Evolutionary conservation across 23 tunicate genomes (phyloP).

Genomic region (Trididemnum clinides): DNA sequence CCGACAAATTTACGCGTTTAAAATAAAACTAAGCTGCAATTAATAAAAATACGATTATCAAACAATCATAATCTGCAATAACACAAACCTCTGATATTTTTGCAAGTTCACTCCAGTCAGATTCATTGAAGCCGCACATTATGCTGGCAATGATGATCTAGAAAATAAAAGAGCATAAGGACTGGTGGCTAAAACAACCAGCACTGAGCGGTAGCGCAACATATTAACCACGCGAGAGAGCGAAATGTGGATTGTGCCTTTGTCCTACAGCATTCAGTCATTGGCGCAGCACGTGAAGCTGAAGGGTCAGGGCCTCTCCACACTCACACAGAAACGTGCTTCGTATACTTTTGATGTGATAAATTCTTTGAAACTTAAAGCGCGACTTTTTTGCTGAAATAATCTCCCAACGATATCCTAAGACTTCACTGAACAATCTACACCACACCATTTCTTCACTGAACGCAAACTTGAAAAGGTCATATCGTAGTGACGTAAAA

Average conservation of each 20-base stretch:
- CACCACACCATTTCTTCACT: too few species aligned
- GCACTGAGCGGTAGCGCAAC: neutral
- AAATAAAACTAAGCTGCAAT: neutral
- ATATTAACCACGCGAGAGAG: neutral
- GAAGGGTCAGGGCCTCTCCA: slow-evolving; percentile 46
- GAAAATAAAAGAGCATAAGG: neutral
- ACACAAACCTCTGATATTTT: slow-evolving; percentile 61
- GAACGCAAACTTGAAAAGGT: too few species aligned
- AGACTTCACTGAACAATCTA: too few species aligned
- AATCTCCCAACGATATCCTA: too few species aligned
- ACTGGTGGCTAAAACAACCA: neutral
- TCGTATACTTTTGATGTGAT: too few species aligned
- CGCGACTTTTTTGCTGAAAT: too few species aligned
- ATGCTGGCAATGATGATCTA: slow-evolving; percentile 95
- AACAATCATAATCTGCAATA: too few species aligned
- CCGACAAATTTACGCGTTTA: neutral
- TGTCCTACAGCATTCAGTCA: slow-evolving; percentile 90
- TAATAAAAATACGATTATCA: too few species aligned
- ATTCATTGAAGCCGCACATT: slow-evolving; percentile 84
- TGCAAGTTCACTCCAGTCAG: slow-evolving; percentile 89
- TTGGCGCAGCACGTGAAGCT: slow-evolving; percentile 56
- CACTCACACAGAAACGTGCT: slow-evolving; percentile 35
- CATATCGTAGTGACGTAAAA: too few species aligned
- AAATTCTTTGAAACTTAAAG: too few species aligned
- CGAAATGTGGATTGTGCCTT: slow-evolving; percentile 63